These are phyloP conservation scores for Acanthosoma haemorrhoidale DNA, from an alignment of 2,888 invertebrate species.

Conservation along the genomic window DNA sequence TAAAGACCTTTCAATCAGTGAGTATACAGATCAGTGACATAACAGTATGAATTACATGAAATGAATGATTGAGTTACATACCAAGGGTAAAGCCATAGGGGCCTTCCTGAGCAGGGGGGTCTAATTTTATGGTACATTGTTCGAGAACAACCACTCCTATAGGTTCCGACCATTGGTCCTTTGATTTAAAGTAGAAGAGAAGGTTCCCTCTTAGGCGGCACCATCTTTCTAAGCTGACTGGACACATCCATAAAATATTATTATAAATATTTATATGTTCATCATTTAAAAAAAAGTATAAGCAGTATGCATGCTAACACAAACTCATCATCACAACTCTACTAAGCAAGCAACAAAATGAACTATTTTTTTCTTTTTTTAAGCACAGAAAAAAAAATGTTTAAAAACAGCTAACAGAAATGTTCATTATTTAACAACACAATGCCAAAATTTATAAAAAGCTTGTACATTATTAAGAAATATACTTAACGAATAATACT, in stretches of 20 bases:
- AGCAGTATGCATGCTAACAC: background rate
- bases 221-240: conserved; percentile 77
- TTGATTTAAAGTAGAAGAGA: conserved; percentile 85
- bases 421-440: background rate
- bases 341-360: background rate
- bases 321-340: background rate
- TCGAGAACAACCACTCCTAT: conserved; percentile 83
- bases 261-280: background rate
- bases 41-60: no score
- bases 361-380: background rate
- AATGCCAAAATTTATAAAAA: background rate
- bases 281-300: background rate
- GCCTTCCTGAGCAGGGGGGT: conserved; percentile 59
- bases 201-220: conserved; percentile 88
- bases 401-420: background rate
- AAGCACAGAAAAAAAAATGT: background rate
- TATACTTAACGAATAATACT: background rate
- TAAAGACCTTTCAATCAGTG: no score
- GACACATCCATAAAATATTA: background rate
- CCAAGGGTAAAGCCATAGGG: conserved; percentile 77
- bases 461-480: background rate
- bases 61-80: no score
- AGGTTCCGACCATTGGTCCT: conserved; percentile 82
- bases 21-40: no score
- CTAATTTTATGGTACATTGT: conserved; percentile 71